phyloP scores from a whole-genome alignment of 2,888 invertebrate genomes.

The Melanchra persicariae region DNA sequence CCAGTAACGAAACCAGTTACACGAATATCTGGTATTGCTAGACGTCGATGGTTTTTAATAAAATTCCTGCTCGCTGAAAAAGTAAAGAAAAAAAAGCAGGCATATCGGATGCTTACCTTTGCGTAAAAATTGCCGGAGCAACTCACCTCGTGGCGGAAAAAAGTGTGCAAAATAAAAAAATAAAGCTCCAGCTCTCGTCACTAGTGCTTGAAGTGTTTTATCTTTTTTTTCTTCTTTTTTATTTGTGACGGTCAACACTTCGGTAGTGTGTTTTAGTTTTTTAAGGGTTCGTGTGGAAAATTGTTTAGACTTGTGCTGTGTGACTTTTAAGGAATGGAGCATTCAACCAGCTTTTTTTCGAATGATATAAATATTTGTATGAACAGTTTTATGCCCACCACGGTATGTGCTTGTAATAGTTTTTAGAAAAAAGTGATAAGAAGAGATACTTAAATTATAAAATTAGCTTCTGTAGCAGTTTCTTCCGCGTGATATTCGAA shows the following conservation, averaged over 20 bases:
- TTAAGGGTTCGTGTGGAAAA: neutral
- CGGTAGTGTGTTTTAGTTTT: neutral
- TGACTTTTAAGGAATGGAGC: too few species aligned
- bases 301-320: neutral
- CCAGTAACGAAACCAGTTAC: neutral
- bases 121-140: conserved; percentile 35
- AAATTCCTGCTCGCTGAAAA: neutral
- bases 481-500: too few species aligned
- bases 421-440: too few species aligned
- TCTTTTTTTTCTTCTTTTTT: neutral
- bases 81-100: conserved; percentile 1
- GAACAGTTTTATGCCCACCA: too few species aligned
- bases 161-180: conserved; percentile 30
- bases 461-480: too few species aligned
- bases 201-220: conserved; percentile 7
- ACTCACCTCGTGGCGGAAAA: conserved; percentile 31
- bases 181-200: conserved; percentile 5
- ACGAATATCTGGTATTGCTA: neutral
- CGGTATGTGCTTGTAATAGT: too few species aligned
- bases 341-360: too few species aligned
- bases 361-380: too few species aligned
- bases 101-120: conserved; percentile 37
- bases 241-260: conserved; percentile 2
- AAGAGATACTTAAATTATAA: too few species aligned
- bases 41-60: neutral